Base-by-base conservation (phyloP, 2,888 invertebrate species). In the Calliopum simillimum region DNA sequence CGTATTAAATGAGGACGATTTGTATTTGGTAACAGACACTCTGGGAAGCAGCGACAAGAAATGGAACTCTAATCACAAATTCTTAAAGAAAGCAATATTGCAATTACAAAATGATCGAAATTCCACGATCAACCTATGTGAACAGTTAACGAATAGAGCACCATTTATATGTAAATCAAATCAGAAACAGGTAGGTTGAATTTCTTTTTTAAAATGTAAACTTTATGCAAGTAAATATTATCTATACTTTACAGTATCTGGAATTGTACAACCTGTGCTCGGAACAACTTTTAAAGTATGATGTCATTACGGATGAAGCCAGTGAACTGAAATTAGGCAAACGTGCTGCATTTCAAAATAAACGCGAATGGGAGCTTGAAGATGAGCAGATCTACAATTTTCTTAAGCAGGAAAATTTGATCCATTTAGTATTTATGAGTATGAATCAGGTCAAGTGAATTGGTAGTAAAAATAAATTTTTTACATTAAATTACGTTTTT, bases 11-110 rank as follows among this genome's bases (percentile, higher is more conserved):
- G 16, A n/a, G 44, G 21, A 43, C 4, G 23, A 63, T 13, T 63
- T 63, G n/a, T n/a, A 63, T 14, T 63, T 63, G 5, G 23, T 63
- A 5, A 33, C 33, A 0, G 33, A 33, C 8, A 33, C 5, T 8
- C 8, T 33, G 33, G 8, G 33, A 8, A 2, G 1, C 1, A 33
- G 47, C 12, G 46, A 3, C 25, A 25, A 21, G 14, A 58, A 21
- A n/a, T 21, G 58, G 58, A 58, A 33, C 3, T 58, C 33, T 3
- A 12, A 33, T 13, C 23, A 13, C 3, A 23, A 11, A n/a, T 58
- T 58, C n/a, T 12, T 58, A 23, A 25, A 58, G n/a, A 58, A 58
- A 21, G 23, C 12, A 21, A 58, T 58, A n/a, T n/a, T n/a, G n/a
- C 6, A 58, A 25, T 12, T 58, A 8, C 23, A 23, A 23, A 58